A percentile compares a stretch with the other conserved stretches of the same genome.
These are phyloP conservation scores for Eupithecia tripunctaria DNA, from an alignment of 2,888 invertebrate genomes.

Conservation along the genomic window DNA sequence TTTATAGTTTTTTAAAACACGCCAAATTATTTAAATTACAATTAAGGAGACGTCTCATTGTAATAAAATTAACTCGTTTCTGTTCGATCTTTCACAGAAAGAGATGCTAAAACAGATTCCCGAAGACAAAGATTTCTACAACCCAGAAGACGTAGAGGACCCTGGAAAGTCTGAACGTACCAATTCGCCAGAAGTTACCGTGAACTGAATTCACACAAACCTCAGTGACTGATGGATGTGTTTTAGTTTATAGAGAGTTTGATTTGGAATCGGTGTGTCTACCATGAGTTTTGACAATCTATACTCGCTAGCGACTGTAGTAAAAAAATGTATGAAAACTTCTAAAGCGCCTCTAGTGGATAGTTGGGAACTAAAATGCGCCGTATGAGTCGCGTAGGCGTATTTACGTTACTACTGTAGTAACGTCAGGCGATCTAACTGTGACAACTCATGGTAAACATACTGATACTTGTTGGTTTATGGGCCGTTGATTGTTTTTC, in stretches of 20 bases:
- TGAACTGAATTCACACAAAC: neutral
- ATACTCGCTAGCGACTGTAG: too few species aligned
- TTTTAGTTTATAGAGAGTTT: neutral
- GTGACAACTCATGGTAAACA: too few species aligned
- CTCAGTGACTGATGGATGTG: neutral
- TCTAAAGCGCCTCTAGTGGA: too few species aligned
- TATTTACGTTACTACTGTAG: too few species aligned
- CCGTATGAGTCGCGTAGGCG: too few species aligned
- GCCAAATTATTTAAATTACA: too few species aligned
- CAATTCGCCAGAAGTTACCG: neutral
- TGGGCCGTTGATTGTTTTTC: neutral
- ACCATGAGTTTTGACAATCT: too few species aligned
- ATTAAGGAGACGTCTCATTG: neutral
- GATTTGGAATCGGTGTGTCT: neutral
- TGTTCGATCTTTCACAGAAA: neutral
- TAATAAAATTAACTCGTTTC: neutral
- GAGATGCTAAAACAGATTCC: neutral
- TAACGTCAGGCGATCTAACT: too few species aligned
- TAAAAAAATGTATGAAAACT: too few species aligned
- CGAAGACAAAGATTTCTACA: slow-evolving; percentile 9
- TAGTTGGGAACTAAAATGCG: too few species aligned
- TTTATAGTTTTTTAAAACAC: too few species aligned
- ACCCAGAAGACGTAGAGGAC: neutral
- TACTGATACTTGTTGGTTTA: neutral
- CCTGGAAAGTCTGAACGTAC: neutral